Evolutionary conservation across 2,113 vertebrate genomes (phyloP), one percentile per base, ranked within the genome.

Genomic region (Dunckerocampus dactyliophorus): DNA sequence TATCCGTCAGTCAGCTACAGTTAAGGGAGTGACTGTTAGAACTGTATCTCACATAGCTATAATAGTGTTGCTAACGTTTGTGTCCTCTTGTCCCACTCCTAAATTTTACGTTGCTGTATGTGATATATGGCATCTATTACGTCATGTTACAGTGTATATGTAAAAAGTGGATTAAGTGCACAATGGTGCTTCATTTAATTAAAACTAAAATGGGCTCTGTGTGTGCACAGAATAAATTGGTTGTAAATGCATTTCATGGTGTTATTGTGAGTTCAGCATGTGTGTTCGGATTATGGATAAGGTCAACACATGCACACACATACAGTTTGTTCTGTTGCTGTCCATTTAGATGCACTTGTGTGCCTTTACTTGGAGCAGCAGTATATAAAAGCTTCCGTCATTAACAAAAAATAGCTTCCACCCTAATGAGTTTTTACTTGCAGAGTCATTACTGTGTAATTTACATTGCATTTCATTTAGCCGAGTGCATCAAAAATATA

Each of bases 371-470:
- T 46, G 55, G 62, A 65, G 59, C 62, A 24, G 46, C 45, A 59
- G n/a, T 55, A 74, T 71, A 67, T n/a, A 61, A 59, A 74, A 67
- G 14, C 51, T 61, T 64, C 20, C 59, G 43, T 55, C 10, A 43
- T 58, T 61, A 74, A 71, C 64, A 61, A 67, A 20, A 79, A 80
- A 85, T 67, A 80, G 71, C 61, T 43, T 24, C 51, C 1, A 47
- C 45, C 51, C 67, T 80, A 74, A 82, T 71, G 59, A 72, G 58
- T 20, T 60, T 47, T 79, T 70, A 39, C 52, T 67, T 65, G 46
- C 63, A 63, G 59, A 59, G 59, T 79, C 77, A 84, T 81, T 81
- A 80, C 67, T 71, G 79, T 53, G 47, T 54, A 43, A 65, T 79
- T 77, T 72, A 59, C 59, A 63, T 12, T 28, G 57, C 63, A 74